These are phyloP conservation scores for Phrynocephalus guinanensis DNA, from an alignment of 2,797 vertebrate genomes.

Conservation along the genomic window DNA sequence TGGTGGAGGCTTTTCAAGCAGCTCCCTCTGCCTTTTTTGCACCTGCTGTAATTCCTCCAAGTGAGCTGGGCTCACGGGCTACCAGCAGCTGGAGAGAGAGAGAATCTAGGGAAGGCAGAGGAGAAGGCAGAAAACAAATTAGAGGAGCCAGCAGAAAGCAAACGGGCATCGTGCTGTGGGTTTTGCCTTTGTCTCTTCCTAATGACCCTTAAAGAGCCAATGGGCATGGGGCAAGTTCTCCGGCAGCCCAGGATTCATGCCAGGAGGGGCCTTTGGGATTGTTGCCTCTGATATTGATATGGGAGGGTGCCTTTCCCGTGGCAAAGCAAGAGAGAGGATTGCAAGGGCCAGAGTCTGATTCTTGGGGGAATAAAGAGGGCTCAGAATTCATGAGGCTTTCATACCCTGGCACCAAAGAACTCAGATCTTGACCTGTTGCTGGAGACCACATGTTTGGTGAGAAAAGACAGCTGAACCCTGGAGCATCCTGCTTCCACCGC, in stretches of 20 bases:
- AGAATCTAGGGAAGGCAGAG: rapidly evolving
- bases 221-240: background rate
- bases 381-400: too few relatives aligned
- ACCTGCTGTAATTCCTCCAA: background rate
- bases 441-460: background rate
- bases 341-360: background rate
- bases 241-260: slow-evolving; percentile 20
- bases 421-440: background rate
- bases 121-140: slow-evolving; percentile 12
- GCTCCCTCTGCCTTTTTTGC: background rate
- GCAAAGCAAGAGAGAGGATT: background rate
- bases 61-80: rapidly evolving
- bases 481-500: too few relatives aligned
- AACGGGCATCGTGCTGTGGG: rapidly evolving
- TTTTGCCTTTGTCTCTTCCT: slow-evolving; percentile 11
- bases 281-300: background rate
- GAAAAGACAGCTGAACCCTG: background rate
- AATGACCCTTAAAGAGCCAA: slow-evolving; percentile 26
- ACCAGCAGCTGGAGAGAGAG: rapidly evolving
- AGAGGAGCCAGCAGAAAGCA: slow-evolving; percentile 24
- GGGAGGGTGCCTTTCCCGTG: rapidly evolving
- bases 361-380: background rate
- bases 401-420: background rate
- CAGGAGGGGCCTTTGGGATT: background rate
- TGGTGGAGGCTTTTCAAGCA: slow-evolving; percentile 34